phyloP scores from a whole-genome alignment of 2,113 vertebrate species.

The Megaceryle torquata region DNA sequence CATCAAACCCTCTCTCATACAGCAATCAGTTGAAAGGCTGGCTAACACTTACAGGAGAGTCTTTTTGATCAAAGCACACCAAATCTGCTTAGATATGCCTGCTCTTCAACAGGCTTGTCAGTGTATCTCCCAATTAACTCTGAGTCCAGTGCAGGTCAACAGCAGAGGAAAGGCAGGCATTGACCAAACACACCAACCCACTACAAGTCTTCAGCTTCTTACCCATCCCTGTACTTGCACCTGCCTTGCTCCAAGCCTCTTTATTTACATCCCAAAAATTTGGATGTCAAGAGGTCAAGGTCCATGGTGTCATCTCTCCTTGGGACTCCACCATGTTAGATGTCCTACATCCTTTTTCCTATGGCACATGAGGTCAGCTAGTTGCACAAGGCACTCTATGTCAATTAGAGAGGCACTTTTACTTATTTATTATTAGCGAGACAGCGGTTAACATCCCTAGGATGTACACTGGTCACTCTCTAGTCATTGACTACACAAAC shows the following conservation, averaged over 20 bases:
- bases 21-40: background rate
- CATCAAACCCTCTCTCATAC: background rate
- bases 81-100: background rate
- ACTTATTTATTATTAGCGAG: background rate
- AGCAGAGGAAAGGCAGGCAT: background rate
- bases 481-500: background rate
- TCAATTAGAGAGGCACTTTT: background rate
- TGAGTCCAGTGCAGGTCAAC: background rate
- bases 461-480: background rate
- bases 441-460: background rate
- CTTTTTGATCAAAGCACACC: constrained; percentile 5
- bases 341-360: background rate
- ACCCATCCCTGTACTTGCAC: background rate
- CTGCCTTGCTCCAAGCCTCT: background rate
- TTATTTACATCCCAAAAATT: background rate
- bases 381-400: background rate
- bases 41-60: background rate
- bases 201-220: background rate
- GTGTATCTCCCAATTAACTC: background rate
- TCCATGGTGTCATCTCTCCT: background rate
- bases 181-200: background rate
- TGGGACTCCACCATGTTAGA: background rate
- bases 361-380: background rate
- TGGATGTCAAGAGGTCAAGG: background rate
- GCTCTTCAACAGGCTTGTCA: background rate